Evolutionary conservation across 2,113 vertebrate genomes (phyloP).

Genomic region (Todiramphus saurophagus): DNA sequence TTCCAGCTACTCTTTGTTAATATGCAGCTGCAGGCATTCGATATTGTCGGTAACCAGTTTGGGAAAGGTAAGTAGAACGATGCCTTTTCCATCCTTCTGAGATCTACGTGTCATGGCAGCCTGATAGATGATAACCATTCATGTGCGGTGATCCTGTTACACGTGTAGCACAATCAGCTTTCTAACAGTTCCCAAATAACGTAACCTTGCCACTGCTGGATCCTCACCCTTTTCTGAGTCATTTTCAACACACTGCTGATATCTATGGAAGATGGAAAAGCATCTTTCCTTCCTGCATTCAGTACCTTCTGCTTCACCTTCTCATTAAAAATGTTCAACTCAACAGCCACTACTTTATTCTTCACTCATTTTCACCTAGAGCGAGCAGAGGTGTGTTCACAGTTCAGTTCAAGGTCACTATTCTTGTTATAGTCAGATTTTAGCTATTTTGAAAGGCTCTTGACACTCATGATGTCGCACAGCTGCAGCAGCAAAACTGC

Average conservation of each 20-base stretch:
- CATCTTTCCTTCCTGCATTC: neutral
- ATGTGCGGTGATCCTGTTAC: neutral
- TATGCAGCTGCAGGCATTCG: conserved; percentile 86
- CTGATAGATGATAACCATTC: neutral
- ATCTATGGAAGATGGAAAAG: neutral
- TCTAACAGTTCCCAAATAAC: neutral
- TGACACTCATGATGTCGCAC: neutral
- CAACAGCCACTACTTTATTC: neutral
- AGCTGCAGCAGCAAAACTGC: neutral
- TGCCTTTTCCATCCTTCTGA: neutral
- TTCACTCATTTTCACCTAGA: neutral
- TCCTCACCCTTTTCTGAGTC: neutral
- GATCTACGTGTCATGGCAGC: neutral
- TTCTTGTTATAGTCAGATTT: neutral
- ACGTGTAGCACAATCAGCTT: neutral
- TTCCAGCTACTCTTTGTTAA: conserved; percentile 77
- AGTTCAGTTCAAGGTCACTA: neutral
- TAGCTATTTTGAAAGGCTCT: neutral
- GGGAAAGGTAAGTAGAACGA: conserved; percentile 78
- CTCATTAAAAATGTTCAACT: neutral
- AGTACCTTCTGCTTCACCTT: neutral
- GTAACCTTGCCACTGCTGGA: neutral
- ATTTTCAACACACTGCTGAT: neutral
- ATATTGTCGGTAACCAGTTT: conserved; percentile 66
- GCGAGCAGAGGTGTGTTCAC: neutral